A percentile compares a stretch with the other conserved stretches of the same genome.
These are phyloP conservation scores for Serranus cabrilla DNA, from an alignment of 2,797 vertebrate genomes.

Conservation along the genomic window DNA sequence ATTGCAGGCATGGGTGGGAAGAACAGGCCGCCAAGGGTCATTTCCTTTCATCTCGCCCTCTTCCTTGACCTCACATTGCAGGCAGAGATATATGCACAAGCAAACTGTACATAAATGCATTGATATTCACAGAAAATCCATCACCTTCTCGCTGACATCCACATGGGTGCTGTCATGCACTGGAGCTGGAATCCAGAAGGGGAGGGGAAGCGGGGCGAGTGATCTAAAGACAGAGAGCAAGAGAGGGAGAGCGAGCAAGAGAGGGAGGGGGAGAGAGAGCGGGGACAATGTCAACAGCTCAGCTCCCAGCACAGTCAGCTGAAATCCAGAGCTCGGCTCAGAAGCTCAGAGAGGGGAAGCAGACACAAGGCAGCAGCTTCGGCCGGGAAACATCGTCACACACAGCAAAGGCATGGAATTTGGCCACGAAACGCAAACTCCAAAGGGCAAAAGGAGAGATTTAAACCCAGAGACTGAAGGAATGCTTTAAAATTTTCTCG, in stretches of 20 bases:
- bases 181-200: constrained; percentile 59
- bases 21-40: constrained; percentile 60
- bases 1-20: constrained; percentile 48
- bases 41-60: constrained; percentile 70
- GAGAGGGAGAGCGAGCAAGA: constrained; percentile 31
- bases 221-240: constrained; percentile 48
- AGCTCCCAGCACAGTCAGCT: constrained; percentile 82
- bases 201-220: constrained; percentile 37
- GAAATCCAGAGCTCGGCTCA: constrained; percentile 74
- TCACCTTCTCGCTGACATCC: constrained; percentile 47
- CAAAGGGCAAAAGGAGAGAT: constrained; percentile 14
- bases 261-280: constrained; percentile 35
- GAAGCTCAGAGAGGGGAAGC: constrained; percentile 59
- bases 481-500: constrained; percentile 27
- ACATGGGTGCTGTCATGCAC: constrained; percentile 70
- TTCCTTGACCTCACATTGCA: constrained; percentile 33
- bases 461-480: constrained; percentile 27
- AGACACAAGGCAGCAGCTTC: constrained; percentile 56
- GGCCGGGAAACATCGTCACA: constrained; percentile 38
- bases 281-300: constrained; percentile 82
- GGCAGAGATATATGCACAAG: not conserved
- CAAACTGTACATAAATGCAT: constrained; percentile 25
- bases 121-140: constrained; percentile 38
- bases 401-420: constrained; percentile 47
- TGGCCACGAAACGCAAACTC: constrained; percentile 18